Percentiles rank a stretch among this genome's conserved stretches.
phyloP scores from a whole-genome alignment of 2,113 vertebrate species.

The Pantherophis guttatus region DNA sequence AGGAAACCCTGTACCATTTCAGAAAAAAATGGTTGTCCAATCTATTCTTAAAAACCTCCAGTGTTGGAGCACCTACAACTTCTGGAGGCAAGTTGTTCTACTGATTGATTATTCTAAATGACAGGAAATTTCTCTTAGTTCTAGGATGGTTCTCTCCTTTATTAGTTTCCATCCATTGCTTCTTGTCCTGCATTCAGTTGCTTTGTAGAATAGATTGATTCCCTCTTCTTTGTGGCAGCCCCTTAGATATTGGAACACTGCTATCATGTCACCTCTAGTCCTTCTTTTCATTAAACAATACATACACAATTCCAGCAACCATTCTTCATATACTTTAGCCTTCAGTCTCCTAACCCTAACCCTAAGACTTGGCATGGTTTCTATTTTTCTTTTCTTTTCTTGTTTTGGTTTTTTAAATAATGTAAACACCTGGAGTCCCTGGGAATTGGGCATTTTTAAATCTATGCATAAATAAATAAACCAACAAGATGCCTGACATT shows the following conservation, averaged over 20 bases:
- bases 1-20: neutral
- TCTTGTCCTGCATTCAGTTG: neutral
- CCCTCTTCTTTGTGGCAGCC: neutral
- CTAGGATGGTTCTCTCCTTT: neutral
- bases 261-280: neutral
- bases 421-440: neutral
- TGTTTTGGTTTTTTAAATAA: neutral
- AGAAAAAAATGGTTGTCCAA: neutral
- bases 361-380: neutral
- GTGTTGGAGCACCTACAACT: neutral
- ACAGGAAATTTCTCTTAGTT: neutral
- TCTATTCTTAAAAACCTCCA: neutral
- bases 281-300: neutral
- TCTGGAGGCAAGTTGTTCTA: neutral
- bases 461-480: neutral
- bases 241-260: neutral
- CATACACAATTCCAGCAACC: neutral
- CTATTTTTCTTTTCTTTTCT: neutral
- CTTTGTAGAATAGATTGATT: too few species aligned
- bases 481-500: neutral
- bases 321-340: too few species aligned
- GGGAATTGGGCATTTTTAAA: neutral
- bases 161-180: neutral
- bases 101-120: neutral
- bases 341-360: too few species aligned